A percentile compares a stretch with the other conserved stretches of the same genome.
Evolutionary conservation across 2,888 invertebrate species (phyloP).

Genomic region (Apantesis nais): DNA sequence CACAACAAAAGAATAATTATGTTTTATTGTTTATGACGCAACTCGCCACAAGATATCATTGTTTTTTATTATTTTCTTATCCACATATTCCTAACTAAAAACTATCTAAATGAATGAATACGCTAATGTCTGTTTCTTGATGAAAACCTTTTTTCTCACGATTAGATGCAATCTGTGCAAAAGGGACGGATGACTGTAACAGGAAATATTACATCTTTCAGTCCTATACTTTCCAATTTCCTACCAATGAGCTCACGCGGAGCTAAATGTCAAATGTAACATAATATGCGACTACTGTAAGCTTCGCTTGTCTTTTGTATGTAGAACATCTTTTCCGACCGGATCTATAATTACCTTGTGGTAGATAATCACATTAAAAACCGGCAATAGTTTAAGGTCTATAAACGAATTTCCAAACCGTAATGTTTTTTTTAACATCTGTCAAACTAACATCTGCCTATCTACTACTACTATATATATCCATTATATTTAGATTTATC

Average conservation of each 20-base stretch:
- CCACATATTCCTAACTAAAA: background rate
- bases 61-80: background rate
- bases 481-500: background rate
- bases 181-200: background rate
- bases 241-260: too few species aligned
- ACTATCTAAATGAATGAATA: background rate
- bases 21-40: slow-evolving; percentile 8
- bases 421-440: background rate
- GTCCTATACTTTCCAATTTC: background rate
- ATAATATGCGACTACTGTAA: too few species aligned
- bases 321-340: too few species aligned
- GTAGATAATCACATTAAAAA: background rate
- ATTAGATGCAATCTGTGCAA: background rate
- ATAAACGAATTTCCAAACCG: background rate
- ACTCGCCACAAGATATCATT: background rate
- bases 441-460: background rate
- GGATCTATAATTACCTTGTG: background rate
- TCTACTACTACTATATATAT: background rate
- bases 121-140: background rate
- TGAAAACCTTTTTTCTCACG: background rate
- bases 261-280: too few species aligned
- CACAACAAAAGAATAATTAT: slow-evolving; percentile 18
- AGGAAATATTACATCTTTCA: background rate
- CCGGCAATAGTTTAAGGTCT: background rate
- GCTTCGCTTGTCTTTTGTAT: too few species aligned